Conservation (phyloP, 2,888 invertebrate species). For the Drosophila borborema region DNA sequence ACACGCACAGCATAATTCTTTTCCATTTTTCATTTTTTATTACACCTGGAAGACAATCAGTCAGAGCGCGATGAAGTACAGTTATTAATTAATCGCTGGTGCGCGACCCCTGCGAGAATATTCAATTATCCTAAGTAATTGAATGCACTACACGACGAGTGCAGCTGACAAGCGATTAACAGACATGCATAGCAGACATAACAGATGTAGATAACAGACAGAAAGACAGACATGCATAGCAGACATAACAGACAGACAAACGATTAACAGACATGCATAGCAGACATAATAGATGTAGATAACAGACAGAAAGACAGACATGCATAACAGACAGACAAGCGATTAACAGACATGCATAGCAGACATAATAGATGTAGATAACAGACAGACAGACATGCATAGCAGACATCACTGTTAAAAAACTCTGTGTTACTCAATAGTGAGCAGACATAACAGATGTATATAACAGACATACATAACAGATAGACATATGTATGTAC, state of each 20-base stretch:
- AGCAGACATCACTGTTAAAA: too few relatives aligned
- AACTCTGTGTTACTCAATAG: too few relatives aligned
- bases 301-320: too few relatives aligned
- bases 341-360: too few relatives aligned
- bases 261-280: too few relatives aligned
- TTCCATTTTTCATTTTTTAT: constrained; percentile 34
- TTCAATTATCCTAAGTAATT: constrained; percentile 74
- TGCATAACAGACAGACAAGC: too few relatives aligned
- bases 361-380: too few relatives aligned
- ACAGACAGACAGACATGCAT: too few relatives aligned
- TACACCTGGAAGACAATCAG: constrained; percentile 61
- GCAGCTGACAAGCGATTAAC: constrained; percentile 50
- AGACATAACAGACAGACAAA: too few relatives aligned
- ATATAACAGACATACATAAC: background rate
- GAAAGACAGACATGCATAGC: background rate
- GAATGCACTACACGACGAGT: constrained; percentile 30
- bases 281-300: too few relatives aligned
- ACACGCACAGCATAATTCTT: constrained; percentile 24
- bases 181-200: background rate
- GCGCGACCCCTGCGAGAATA: constrained; percentile 27
- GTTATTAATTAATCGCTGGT: constrained; percentile 52
- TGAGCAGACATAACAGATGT: background rate
- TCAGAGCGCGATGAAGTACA: constrained; percentile 61
- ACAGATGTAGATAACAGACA: background rate
- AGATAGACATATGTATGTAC: background rate